A percentile compares a stretch with the other conserved stretches of the same genome.
Evolutionary conservation across 2,888 invertebrate species (phyloP).

Genomic region (Petrophora chlorosata): DNA sequence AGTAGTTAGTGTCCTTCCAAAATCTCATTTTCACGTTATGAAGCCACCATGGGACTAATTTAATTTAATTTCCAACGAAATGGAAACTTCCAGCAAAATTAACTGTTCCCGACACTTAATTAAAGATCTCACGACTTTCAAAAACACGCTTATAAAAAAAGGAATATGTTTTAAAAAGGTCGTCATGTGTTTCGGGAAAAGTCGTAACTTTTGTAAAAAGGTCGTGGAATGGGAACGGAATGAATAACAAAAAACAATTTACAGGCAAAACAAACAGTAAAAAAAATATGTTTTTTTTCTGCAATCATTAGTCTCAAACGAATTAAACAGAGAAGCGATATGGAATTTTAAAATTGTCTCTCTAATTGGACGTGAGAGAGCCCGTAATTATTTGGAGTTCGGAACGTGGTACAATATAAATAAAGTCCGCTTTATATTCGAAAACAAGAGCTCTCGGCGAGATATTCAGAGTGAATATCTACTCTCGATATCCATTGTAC

Average conservation of each 20-base stretch:
- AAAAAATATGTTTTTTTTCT: slow-evolving; percentile 22
- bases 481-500: too few species aligned
- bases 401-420: slow-evolving; percentile 24
- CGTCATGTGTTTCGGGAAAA: too few species aligned
- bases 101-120: slow-evolving; percentile 47
- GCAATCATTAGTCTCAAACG: slow-evolving; percentile 18
- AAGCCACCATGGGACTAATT: slow-evolving; percentile 43
- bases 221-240: slow-evolving; percentile 21
- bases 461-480: neutral
- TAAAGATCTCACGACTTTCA: slow-evolving; percentile 37
- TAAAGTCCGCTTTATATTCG: slow-evolving; percentile 1
- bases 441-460: neutral
- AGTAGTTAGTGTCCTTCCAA: slow-evolving; percentile 29
- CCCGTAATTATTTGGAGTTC: slow-evolving; percentile 31
- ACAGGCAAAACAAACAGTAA: slow-evolving; percentile 27
- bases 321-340: slow-evolving; percentile 27
- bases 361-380: slow-evolving; percentile 33
- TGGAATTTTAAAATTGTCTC: slow-evolving; percentile 35
- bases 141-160: slow-evolving; percentile 20
- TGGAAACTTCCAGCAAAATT: slow-evolving; percentile 45
- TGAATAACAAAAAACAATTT: slow-evolving; percentile 28
- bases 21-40: slow-evolving; percentile 42
- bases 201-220: slow-evolving; percentile 18
- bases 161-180: neutral
- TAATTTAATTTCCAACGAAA: slow-evolving; percentile 44